Evolutionary conservation across 2,888 invertebrate species (phyloP), one percentile per base, ranked within the genome.

Genomic region (Drosophila putrida): DNA sequence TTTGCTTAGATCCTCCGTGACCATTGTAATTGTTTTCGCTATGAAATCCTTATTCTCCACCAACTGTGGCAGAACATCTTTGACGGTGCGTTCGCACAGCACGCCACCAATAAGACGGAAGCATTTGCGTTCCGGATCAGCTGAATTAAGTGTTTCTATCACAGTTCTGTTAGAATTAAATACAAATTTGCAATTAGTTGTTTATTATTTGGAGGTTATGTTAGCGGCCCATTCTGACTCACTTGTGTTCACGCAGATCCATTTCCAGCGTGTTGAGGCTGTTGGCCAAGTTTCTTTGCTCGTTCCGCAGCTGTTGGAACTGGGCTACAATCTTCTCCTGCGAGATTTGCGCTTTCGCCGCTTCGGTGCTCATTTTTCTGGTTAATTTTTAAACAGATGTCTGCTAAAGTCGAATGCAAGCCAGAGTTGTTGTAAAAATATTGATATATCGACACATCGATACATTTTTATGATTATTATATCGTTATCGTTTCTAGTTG

Each of bases 211-310:
- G 80, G 75, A 85, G 88, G 84, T 90, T 83, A 87, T 75, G 90
- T 94, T 94, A 93, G 46, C 68, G 71, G 78, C 38, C 49, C 43
- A 6, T 58, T 73, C 79, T 72, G 78, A 81, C 88, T 89, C 80
- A 99, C 98, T 97, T 98, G 94, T 99, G 98, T 93, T 99, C 99
- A 92, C 97, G 98, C 71, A 97, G 94, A 93, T 99, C 99, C 94
- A 96, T 95, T 94, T 98, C 98, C 86, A 99, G 93, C 93, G 99
- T 98, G 0, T 97, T 96, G 71, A 98, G 94, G 94, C 98, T 98
- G 83, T 95, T 95, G 31, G 97, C 96, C 85, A 98, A 93, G 85
- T 95, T 95, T 88, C 98, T 94, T 93, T 99, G 99, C 91, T 98
- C 98, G 82, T 95, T 95, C 47, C 98, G 94, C 57, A 99, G 94